Evolutionary conservation across 2,888 invertebrate genomes (phyloP).

Genomic region (Incurvaria masculella): DNA sequence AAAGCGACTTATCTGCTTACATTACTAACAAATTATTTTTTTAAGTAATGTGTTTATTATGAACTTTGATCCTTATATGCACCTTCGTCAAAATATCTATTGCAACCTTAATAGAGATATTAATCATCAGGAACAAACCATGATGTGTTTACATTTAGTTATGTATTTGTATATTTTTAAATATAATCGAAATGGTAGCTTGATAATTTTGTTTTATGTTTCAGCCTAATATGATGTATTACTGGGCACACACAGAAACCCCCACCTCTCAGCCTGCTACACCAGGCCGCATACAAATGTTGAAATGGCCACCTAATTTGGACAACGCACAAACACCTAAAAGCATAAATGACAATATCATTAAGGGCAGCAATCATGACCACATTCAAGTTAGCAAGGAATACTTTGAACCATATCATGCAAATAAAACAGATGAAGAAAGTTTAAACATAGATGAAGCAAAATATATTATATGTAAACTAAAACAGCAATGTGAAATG

Average conservation of each 20-base stretch:
- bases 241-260: slow-evolving; percentile 81
- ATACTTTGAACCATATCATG: slow-evolving; percentile 27
- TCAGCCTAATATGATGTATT: slow-evolving; percentile 88
- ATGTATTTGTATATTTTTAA: too few species aligned
- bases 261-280: slow-evolving; percentile 64
- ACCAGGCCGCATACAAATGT: slow-evolving; percentile 69
- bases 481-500: slow-evolving; percentile 36
- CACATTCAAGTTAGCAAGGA: slow-evolving; percentile 22
- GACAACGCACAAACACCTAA: slow-evolving; percentile 26
- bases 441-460: slow-evolving; percentile 36
- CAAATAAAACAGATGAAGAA: slow-evolving; percentile 41
- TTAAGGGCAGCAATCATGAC: slow-evolving; percentile 23
- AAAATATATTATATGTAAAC: slow-evolving; percentile 34
- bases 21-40: too few species aligned
- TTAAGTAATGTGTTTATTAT: too few species aligned
- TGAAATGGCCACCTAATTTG: slow-evolving; percentile 68
- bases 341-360: slow-evolving; percentile 12
- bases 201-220: slow-evolving; percentile 21
- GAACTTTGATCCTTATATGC: too few species aligned
- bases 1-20: too few species aligned
- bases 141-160: too few species aligned
- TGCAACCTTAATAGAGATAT: too few species aligned
- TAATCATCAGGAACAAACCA: too few species aligned
- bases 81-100: too few species aligned
- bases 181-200: slow-evolving; percentile 5